A percentile compares a stretch with the other conserved stretches of the same genome.
Evolutionary conservation across 2,888 invertebrate genomes (phyloP).

Genomic region (Tetheella fluctuosa): DNA sequence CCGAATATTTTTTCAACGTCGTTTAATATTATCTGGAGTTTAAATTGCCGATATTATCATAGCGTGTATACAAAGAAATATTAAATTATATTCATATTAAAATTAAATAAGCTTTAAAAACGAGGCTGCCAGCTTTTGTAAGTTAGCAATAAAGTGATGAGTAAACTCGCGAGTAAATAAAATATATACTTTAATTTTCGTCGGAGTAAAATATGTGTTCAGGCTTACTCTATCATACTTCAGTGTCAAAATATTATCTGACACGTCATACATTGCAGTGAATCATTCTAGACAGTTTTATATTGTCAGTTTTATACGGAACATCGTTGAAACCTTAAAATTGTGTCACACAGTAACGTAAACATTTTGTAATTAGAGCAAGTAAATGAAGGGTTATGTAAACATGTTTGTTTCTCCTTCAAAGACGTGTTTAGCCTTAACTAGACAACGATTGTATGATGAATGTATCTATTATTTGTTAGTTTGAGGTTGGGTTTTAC

Average conservation of each 20-base stretch:
- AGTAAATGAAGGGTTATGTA: slow-evolving; percentile 30
- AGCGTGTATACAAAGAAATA: no score
- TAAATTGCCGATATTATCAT: no score
- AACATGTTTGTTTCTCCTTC: slow-evolving; percentile 7
- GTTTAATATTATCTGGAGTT: no score
- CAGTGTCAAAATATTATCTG: no score
- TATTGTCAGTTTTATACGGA: neutral
- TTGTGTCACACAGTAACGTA: slow-evolving; percentile 14
- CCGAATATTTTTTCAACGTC: no score
- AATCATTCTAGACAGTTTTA: neutral
- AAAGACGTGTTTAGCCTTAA: neutral
- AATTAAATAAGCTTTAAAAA: no score
- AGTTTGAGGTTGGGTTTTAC: neutral
- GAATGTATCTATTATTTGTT: neutral
- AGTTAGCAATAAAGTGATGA: no score
- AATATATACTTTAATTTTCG: no score
- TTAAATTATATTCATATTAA: neutral
- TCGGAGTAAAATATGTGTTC: no score
- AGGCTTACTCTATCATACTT: no score
- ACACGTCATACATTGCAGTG: neutral
- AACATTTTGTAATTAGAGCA: slow-evolving; percentile 27
- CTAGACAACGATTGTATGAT: slow-evolving; percentile 2
- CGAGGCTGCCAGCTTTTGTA: no score
- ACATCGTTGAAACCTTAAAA: neutral
- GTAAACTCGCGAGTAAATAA: no score